Evolutionary conservation across 2,797 vertebrate genomes (phyloP).

Genomic region (Aplochiton taeniatus): DNA sequence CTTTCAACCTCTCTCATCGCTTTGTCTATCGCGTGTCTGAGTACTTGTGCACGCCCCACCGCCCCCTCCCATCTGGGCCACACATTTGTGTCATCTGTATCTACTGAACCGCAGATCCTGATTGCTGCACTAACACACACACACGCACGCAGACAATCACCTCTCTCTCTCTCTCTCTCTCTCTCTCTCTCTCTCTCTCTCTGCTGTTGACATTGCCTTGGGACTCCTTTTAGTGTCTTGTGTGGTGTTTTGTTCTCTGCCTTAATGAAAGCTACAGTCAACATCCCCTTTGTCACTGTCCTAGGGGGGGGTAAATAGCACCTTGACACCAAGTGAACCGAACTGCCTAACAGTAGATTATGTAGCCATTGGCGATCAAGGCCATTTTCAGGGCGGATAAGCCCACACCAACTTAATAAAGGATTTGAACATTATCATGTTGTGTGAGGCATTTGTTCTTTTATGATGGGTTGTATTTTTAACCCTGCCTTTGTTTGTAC

Average conservation of each 20-base stretch:
- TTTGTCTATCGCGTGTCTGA: too few species aligned
- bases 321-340: slow-evolving; percentile 36
- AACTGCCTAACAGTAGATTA: slow-evolving; percentile 31
- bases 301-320: slow-evolving; percentile 44
- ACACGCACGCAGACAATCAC: not conserved
- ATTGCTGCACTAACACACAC: slow-evolving; percentile 47
- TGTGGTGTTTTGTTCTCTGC: slow-evolving; percentile 26
- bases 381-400: not conserved
- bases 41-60: slow-evolving; percentile 30
- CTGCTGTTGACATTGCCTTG: too few species aligned
- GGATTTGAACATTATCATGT: slow-evolving; percentile 13
- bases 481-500: not conserved
- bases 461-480: not conserved
- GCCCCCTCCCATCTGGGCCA: slow-evolving; percentile 62
- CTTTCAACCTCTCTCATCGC: too few species aligned
- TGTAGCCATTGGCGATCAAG: not conserved
- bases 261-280: not conserved
- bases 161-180: not conserved
- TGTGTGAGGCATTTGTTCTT: not conserved
- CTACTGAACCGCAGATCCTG: slow-evolving; percentile 53
- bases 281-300: slow-evolving; percentile 19
- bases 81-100: slow-evolving; percentile 56
- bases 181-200: not conserved
- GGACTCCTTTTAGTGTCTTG: slow-evolving; percentile 17
- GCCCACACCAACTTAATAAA: not conserved